phyloP scores from a whole-genome alignment of 2,888 invertebrate genomes.

The Neoscelio sp. region DNA sequence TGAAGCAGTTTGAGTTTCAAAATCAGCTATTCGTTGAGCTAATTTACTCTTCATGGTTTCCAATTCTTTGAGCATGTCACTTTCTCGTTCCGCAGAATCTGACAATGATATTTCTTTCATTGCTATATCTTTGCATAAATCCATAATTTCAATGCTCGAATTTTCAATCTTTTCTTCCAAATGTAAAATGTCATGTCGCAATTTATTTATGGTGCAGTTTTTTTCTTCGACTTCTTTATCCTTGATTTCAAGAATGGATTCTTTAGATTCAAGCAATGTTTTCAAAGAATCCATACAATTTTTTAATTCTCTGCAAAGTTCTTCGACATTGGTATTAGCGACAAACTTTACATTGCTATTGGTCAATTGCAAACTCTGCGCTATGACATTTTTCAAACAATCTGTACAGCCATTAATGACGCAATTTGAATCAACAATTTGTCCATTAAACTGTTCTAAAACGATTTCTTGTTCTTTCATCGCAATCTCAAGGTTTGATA shows the following conservation, averaged over 20 bases:
- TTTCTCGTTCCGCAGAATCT: conserved; percentile 20
- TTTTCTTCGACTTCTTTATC: conserved; percentile 58
- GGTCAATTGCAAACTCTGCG: conserved; percentile 12
- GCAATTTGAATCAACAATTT: conserved; percentile 14
- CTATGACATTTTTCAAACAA: conserved; percentile 21
- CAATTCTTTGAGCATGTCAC: conserved; percentile 2
- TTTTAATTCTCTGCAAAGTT: conserved; percentile 57
- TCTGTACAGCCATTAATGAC: not conserved
- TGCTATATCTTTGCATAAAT: conserved; percentile 5
- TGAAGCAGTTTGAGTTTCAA: not conserved
- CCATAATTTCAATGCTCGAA: not conserved
- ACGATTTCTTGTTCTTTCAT: conserved; percentile 15
- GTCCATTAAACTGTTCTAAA: conserved; percentile 28
- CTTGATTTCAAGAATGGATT: conserved; percentile 47
- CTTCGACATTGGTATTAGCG: conserved; percentile 17
- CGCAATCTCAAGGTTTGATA: conserved; percentile 5
- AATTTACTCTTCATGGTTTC: not conserved
- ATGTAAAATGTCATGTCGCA: conserved; percentile 11
- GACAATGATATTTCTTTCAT: not conserved
- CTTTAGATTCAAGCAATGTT: conserved; percentile 32
- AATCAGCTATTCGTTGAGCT: not conserved
- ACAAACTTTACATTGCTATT: conserved; percentile 8
- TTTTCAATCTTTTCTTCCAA: conserved; percentile 19
- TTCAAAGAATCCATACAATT: conserved; percentile 47
- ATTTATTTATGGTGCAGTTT: not conserved